Percentiles rank a stretch among this genome's conserved stretches.
These are phyloP conservation scores for Podargus strigoides DNA, from an alignment of 2,797 vertebrate genomes.

Conservation along the genomic window DNA sequence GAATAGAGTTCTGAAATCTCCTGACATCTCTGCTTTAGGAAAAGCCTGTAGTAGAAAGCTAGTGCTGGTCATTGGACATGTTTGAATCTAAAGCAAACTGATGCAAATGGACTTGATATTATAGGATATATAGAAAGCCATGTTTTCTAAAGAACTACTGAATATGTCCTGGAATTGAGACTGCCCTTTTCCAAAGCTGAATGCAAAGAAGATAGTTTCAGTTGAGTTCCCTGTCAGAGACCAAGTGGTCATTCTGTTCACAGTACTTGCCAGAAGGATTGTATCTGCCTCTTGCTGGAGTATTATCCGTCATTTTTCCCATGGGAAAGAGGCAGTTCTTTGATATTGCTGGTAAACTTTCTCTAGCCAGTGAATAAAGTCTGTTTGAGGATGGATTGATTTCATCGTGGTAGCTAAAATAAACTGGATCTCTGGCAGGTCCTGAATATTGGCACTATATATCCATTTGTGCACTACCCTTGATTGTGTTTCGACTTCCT, in stretches of 20 bases:
- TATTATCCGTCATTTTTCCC: neutral
- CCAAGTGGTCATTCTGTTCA: rapidly evolving
- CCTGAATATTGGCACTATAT: neutral
- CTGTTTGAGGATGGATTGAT: neutral
- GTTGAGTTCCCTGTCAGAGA: rapidly evolving
- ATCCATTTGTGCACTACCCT: neutral
- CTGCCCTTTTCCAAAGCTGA: neutral
- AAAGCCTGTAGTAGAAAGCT: neutral
- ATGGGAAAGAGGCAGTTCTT: neutral
- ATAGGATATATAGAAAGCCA: neutral
- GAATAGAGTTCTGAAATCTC: neutral
- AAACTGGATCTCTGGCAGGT: neutral
- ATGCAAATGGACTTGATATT: neutral
- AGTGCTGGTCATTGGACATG: neutral
- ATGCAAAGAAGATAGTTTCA: neutral
- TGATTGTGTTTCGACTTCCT: neutral
- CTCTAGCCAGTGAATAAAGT: neutral
- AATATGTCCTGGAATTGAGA: neutral
- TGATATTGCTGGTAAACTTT: neutral
- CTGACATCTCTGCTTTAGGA: neutral
- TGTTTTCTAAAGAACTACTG: neutral
- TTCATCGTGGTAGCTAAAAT: neutral
- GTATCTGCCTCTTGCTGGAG: neutral
- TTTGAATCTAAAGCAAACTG: neutral
- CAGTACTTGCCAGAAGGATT: neutral